Percentiles rank a stretch among this genome's conserved stretches.
Evolutionary conservation across 2,113 vertebrate species (phyloP).

Genomic region (Athene noctua): DNA sequence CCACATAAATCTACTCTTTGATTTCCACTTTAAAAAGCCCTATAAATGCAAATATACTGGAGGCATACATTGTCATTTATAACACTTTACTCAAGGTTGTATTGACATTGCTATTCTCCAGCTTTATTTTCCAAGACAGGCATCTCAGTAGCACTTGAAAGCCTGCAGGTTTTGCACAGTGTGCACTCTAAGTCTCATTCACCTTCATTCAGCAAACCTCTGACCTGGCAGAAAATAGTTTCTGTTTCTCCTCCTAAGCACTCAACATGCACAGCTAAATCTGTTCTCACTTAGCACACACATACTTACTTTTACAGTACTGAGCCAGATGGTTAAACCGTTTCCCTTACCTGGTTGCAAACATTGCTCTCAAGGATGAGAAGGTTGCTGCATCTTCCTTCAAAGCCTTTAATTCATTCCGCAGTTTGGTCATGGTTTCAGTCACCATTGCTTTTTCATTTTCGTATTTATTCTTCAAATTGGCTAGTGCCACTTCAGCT

Average conservation of each 20-base stretch:
- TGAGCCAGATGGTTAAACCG: background rate
- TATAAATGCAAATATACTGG: conserved; percentile 54
- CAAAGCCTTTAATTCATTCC: conserved; percentile 96
- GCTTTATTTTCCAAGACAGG: background rate
- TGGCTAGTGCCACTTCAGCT: conserved; percentile 92
- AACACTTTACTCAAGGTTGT: conserved; percentile 33
- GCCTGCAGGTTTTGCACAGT: conserved; percentile 5
- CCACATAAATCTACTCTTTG: conserved; percentile 16
- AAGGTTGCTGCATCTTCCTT: conserved; percentile 99
- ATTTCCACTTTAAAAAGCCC: conserved; percentile 34
- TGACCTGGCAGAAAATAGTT: conserved; percentile 1
- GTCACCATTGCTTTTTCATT: conserved; percentile 98
- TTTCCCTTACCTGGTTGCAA: conserved; percentile 88
- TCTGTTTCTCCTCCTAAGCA: background rate
- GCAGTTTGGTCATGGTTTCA: conserved; percentile 97
- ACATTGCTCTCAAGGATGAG: conserved; percentile 98
- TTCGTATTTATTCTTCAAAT: conserved; percentile 98
- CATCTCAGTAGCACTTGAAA: background rate
- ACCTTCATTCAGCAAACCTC: background rate
- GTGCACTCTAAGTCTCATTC: background rate
- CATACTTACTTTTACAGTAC: background rate
- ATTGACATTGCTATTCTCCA: conserved; percentile 20
- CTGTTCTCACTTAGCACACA: background rate
- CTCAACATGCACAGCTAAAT: background rate
- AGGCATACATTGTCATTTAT: background rate